Evolutionary conservation across 2,113 vertebrate species (phyloP).

Genomic region (Tetrao urogallus): DNA sequence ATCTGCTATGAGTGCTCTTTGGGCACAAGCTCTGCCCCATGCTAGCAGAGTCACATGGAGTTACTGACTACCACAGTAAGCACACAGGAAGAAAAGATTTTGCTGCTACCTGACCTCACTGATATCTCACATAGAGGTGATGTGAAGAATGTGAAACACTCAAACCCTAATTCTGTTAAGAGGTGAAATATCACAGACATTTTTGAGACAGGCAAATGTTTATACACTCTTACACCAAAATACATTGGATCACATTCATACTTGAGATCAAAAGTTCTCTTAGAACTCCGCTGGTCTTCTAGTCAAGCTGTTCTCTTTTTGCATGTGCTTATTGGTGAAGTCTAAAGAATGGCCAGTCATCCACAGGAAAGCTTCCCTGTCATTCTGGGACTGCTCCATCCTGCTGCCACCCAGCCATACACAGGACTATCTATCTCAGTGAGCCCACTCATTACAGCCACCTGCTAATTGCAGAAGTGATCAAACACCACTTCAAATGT

Average conservation of each 20-base stretch:
- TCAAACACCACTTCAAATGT: neutral
- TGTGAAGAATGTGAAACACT: neutral
- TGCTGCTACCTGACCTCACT: neutral
- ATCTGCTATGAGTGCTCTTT: neutral
- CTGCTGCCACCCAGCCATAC: neutral
- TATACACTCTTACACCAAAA: neutral
- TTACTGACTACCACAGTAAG: fast-evolving
- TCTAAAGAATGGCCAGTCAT: neutral
- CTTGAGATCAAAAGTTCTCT: neutral
- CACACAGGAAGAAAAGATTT: neutral
- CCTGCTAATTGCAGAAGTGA: fast-evolving
- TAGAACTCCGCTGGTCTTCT: neutral
- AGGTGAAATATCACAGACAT: neutral
- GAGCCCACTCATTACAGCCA: neutral
- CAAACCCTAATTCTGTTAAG: neutral
- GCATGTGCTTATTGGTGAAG: neutral
- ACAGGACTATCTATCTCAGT: fast-evolving
- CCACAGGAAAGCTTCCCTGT: neutral
- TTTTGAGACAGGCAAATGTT: neutral
- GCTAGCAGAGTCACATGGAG: fast-evolving
- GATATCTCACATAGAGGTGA: neutral
- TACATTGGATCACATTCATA: fast-evolving
- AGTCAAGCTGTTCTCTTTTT: neutral
- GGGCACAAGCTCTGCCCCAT: neutral
- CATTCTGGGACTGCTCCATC: neutral